These are phyloP conservation scores for Morpho deidamia DNA, from an alignment of 2,888 invertebrate genomes.

Conservation along the genomic window DNA sequence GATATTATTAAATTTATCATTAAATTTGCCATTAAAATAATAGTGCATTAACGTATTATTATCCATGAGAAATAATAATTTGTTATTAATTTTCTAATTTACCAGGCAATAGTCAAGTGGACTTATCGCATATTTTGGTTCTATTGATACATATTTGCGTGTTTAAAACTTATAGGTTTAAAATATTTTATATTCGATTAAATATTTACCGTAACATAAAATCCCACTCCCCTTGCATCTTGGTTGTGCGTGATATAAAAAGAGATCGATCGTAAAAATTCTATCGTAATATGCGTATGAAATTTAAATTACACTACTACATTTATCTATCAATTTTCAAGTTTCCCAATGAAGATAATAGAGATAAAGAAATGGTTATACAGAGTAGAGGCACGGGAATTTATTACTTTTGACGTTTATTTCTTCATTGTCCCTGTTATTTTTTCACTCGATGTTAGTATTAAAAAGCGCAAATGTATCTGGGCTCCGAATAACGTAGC, in stretches of 20 bases:
- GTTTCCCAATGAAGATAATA: conserved; percentile 57
- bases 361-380: not conserved
- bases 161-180: conserved; percentile 62
- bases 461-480: conserved; percentile 29
- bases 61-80: conserved; percentile 31
- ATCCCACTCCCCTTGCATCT: conserved; percentile 50
- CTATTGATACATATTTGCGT: conserved; percentile 40
- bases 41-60: conserved; percentile 17
- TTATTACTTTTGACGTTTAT: too few relatives aligned
- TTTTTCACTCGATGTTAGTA: conserved; percentile 10
- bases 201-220: conserved; percentile 50
- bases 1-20: conserved; percentile 29
- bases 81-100: conserved; percentile 36
- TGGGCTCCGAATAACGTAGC: conserved; percentile 40
- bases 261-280: conserved; percentile 50
- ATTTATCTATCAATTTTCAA: conserved; percentile 67
- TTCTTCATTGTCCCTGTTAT: conserved; percentile 6
- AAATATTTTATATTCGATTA: conserved; percentile 56
- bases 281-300: conserved; percentile 59
- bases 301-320: conserved; percentile 60
- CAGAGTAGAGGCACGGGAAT: too few relatives aligned
- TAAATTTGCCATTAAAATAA: conserved; percentile 38
- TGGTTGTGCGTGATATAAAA: conserved; percentile 61
- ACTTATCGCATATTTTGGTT: conserved; percentile 27
- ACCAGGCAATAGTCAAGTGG: conserved; percentile 39